Conservation (phyloP, 2,888 invertebrate genomes). For the Sinotaia quadrata region DNA sequence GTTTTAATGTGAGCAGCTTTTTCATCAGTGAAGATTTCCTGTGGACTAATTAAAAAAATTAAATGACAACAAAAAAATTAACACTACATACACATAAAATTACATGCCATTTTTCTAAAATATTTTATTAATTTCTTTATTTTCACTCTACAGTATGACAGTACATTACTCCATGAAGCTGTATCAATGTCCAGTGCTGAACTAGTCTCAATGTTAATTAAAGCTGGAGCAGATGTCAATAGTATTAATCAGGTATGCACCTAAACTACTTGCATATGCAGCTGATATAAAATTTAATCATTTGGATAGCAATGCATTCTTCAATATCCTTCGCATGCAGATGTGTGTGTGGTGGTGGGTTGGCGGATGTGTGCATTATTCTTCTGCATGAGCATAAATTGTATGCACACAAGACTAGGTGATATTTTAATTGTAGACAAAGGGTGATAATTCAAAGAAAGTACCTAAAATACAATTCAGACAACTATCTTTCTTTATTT, state of each 20-base stretch:
- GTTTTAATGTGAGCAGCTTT: too few relatives aligned
- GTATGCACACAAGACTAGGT: too few relatives aligned
- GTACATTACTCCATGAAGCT: slow-evolving; percentile 53
- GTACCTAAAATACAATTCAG: too few relatives aligned
- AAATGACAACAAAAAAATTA: too few relatives aligned
- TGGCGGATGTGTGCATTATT: not conserved
- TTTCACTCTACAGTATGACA: slow-evolving; percentile 45
- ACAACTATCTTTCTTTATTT: too few relatives aligned
- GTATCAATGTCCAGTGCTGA: slow-evolving; percentile 41
- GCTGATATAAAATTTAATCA: not conserved
- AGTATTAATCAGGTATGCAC: slow-evolving; percentile 43
- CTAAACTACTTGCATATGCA: not conserved
- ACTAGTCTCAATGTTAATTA: slow-evolving; percentile 44
- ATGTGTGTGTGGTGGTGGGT: not conserved
- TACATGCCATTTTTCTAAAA: too few relatives aligned
- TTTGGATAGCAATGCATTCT: not conserved
- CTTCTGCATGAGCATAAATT: slow-evolving; percentile 12
- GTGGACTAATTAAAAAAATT: too few relatives aligned
- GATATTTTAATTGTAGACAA: too few relatives aligned
- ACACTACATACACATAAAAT: too few relatives aligned
- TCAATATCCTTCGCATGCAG: not conserved
- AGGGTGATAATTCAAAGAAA: too few relatives aligned
- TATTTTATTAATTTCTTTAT: slow-evolving; percentile 1
- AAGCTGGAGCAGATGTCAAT: slow-evolving; percentile 52
- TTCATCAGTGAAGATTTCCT: too few relatives aligned